phyloP scores from a whole-genome alignment of 2,113 vertebrate species.

The Tragelaphus buxtoni region DNA sequence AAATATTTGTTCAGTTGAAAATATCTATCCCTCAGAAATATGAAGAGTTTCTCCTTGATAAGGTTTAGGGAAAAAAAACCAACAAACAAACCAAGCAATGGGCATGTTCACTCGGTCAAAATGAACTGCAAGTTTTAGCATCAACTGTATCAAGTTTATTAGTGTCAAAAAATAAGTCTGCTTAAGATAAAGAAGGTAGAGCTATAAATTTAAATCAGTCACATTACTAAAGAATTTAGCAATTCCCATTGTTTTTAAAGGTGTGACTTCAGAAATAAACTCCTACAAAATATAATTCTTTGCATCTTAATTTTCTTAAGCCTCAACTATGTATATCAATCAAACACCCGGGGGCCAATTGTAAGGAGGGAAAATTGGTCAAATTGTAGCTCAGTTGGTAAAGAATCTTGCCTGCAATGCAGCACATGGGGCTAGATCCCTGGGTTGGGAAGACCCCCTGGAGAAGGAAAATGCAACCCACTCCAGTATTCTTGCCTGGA shows the following conservation, averaged over 20 bases:
- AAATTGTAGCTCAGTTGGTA: background rate
- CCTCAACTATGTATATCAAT: background rate
- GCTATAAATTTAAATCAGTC: background rate
- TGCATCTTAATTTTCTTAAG: background rate
- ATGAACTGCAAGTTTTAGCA: background rate
- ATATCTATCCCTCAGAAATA: background rate
- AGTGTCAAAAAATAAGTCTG: background rate
- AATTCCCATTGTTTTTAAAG: background rate
- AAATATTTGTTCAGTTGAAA: conserved; percentile 43
- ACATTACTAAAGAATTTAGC: background rate
- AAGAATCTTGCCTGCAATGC: background rate
- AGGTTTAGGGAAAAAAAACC: background rate
- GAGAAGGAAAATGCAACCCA: background rate
- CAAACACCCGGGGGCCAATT: background rate
- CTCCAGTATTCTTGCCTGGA: background rate
- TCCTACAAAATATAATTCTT: background rate
- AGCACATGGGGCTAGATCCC: background rate
- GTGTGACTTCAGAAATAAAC: conserved; percentile 28
- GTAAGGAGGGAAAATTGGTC: background rate
- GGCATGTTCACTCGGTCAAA: background rate
- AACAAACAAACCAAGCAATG: background rate
- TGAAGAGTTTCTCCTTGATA: background rate
- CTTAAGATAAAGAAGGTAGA: background rate
- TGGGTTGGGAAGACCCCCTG: background rate
- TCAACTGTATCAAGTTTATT: background rate